These are phyloP conservation scores for Drosophila pseudotalamancana DNA, from an alignment of 2,888 invertebrate species.

Conservation along the genomic window DNA sequence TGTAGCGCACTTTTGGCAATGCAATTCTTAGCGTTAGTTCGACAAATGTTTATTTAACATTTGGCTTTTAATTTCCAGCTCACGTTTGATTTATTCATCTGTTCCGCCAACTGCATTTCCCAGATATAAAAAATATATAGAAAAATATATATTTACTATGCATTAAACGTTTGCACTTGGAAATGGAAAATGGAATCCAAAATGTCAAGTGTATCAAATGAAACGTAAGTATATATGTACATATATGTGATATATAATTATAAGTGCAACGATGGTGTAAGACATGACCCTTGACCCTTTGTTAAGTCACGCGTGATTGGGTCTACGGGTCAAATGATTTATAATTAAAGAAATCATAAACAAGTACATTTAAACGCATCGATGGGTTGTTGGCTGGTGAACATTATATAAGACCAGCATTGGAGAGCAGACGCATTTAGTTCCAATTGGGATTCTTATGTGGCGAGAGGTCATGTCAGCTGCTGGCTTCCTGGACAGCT, in stretches of 20 bases:
- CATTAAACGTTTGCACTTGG: slow-evolving; percentile 5
- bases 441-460: slow-evolving; percentile 9
- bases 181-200: neutral
- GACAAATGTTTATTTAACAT: slow-evolving; percentile 65
- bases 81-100: slow-evolving; percentile 47
- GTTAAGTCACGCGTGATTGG: slow-evolving; percentile 33
- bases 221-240: neutral
- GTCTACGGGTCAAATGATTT: slow-evolving; percentile 37
- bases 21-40: slow-evolving; percentile 37
- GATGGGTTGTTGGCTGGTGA: slow-evolving; percentile 26
- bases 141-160: slow-evolving; percentile 13
- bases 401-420: slow-evolving; percentile 31
- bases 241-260: neutral
- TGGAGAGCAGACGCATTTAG: slow-evolving; percentile 6
- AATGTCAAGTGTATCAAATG: slow-evolving; percentile 6
- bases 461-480: slow-evolving; percentile 30
- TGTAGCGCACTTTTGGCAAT: slow-evolving; percentile 41
- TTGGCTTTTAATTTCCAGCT: slow-evolving; percentile 54
- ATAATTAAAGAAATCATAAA: slow-evolving; percentile 23
- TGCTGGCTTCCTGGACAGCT: slow-evolving; percentile 28
- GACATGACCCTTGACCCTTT: slow-evolving; percentile 4
- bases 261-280: neutral
- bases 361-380: slow-evolving; percentile 28
- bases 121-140: too few relatives aligned
- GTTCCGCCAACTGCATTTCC: slow-evolving; percentile 41